A percentile compares a stretch with the other conserved stretches of the same genome.
Evolutionary conservation across 2,888 invertebrate species (phyloP).

Genomic region (Parapristionchus giblindavisi): DNA sequence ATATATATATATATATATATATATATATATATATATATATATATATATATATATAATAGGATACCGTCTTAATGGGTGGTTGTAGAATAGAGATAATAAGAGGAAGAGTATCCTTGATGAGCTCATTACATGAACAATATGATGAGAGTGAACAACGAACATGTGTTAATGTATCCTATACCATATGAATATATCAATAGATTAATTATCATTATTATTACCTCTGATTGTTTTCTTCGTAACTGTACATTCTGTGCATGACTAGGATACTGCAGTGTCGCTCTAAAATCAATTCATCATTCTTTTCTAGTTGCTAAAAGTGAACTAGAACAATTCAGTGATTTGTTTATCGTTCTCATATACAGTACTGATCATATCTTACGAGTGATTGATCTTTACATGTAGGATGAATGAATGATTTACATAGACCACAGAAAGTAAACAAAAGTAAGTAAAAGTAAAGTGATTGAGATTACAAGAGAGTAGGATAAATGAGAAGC

Average conservation of each 20-base stretch:
- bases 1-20: no score
- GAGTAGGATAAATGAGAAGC: no score
- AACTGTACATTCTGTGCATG: neutral
- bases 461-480: no score
- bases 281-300: neutral
- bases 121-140: neutral
- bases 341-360: neutral
- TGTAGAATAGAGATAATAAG: conserved; percentile 9
- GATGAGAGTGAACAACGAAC: neutral
- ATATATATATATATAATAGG: no score
- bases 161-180: conserved; percentile 7
- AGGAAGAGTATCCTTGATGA: conserved; percentile 22
- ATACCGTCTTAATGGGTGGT: conserved; percentile 31
- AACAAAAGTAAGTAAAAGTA: no score
- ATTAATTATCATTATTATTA: neutral
- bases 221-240: conserved; percentile 17
- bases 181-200: neutral
- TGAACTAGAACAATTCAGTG: no score
- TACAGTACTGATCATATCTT: neutral
- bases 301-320: no score
- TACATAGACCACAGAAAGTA: no score
- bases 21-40: no score
- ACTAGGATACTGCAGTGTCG: conserved; percentile 12
- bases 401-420: neutral
- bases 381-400: neutral